Evolutionary conservation across 2,888 invertebrate genomes (phyloP), one percentile per base, ranked within the genome.

Genomic region (Tetranychus piercei): DNA sequence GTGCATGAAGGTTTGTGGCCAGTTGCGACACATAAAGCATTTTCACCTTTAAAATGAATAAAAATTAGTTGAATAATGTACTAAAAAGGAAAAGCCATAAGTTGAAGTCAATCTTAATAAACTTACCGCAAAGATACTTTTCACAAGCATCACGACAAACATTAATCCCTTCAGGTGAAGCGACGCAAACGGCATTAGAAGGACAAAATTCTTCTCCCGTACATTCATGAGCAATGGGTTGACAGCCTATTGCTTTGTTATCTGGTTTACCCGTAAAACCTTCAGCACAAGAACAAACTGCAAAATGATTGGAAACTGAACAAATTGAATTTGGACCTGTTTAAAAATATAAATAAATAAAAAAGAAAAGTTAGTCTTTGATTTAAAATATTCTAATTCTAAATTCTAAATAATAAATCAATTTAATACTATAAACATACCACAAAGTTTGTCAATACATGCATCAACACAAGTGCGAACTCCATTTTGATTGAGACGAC

Each of bases 211-310:
- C 75, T 69, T 79, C 78, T 64, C 75, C 76, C 1, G 9, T 66
- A 66, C 66, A 66, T 20, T 66, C 66, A 20, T 66, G 66, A 15
- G 75, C 67, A 45, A 76, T 76, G 44, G 74, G 74, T 72, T 78
- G 77, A 72, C 79, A 79, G 2, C 79, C 79, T 71, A 75, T 65
- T 64, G 73, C 75, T 23, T 74, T 76, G 64, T 77, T 77, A 65
- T 78, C 78, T 23, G 91, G 87, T 82, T 92, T 90, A 80, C 91
- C 91, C 78, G 86, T 87, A 81, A 87, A 90, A 11, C 93, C 93
- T 45, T 89, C 88, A 64, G 91, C 92, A 81, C 94, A 94, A 80
- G 86, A 87, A 82, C 94, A 94, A 23, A 88, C 87, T 6, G 92
- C 91, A 78, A 91, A 88, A 81, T 91, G 92, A 79, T 88, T 86